These are phyloP conservation scores for Drosophila kurseongensis DNA, from an alignment of 1,140 invertebrate species.

Conservation along the genomic window DNA sequence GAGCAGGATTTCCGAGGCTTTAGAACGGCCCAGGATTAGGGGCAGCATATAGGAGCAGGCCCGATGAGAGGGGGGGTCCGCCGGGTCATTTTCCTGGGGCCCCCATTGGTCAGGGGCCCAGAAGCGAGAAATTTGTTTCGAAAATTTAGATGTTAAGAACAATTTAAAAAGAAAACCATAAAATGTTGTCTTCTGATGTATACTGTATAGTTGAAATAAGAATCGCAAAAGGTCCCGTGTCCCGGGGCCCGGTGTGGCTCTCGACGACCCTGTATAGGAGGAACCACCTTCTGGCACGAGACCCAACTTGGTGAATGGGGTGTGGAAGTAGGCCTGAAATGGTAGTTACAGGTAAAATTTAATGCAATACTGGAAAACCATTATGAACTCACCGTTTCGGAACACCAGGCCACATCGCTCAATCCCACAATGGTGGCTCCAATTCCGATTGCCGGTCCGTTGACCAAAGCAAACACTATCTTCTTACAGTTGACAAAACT, in stretches of 20 bases:
- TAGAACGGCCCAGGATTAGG: slow-evolving; percentile 89
- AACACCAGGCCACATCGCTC: slow-evolving; percentile 95
- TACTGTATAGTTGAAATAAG: too few relatives aligned
- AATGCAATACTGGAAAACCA: not conserved
- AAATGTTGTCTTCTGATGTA: too few relatives aligned
- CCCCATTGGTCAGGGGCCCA: too few relatives aligned
- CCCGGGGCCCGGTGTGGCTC: too few relatives aligned
- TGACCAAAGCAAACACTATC: slow-evolving; percentile 93
- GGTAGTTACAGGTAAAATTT: not conserved
- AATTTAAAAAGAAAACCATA: too few relatives aligned
- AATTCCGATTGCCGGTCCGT: slow-evolving; percentile 97
- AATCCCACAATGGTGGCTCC: slow-evolving; percentile 92
- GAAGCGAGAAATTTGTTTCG: too few relatives aligned
- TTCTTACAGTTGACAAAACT: slow-evolving; percentile 96
- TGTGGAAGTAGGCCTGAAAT: slow-evolving; percentile 92
- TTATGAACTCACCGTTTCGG: slow-evolving; percentile 86
- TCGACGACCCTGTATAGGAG: too few relatives aligned
- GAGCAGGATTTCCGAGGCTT: slow-evolving; percentile 93
- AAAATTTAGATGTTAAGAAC: too few relatives aligned
- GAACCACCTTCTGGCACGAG: slow-evolving; percentile 95
- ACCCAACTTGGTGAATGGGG: slow-evolving; percentile 93
- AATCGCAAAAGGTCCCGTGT: too few relatives aligned
- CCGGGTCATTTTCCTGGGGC: too few relatives aligned
- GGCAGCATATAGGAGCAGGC: slow-evolving; percentile 91
- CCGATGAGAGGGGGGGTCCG: too few relatives aligned